Evolutionary conservation across 2,888 invertebrate species (phyloP), one percentile per base, ranked within the genome.

Genomic region (Amorpha juglandis): DNA sequence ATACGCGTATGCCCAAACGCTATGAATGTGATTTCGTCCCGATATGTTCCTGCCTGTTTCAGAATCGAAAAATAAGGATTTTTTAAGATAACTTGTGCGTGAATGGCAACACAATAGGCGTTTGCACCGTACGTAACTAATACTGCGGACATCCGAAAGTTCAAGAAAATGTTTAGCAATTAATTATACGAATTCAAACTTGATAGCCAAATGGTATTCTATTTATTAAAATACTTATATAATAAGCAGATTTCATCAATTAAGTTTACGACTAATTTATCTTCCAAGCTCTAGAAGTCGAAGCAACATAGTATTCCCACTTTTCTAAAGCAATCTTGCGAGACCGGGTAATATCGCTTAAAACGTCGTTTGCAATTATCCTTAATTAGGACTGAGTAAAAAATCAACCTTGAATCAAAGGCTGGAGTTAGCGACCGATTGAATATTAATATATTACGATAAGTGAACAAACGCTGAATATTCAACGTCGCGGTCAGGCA

Each of bases 401-500:
- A 88, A 87, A 86, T 78, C 80, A 88, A 87, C 89, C 89, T 90
- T 90, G 89, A 86, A 86, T 84, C 82, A 79, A 80, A 81, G 76
- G 81, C 80, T 80, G 84, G 77, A 86, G 85, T 81, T 81, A 88
- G 83, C 82, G 85, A 84, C 86, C 85, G 86, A 87, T 90, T 88
- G 87, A 86, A 90, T 88, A 88, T 87, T 84, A 86, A 89, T 84
- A 81, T 77, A 82, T 75, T 72, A 79, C 82, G 78, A 86, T 82
- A 82, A 83, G 82, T 85, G 83, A 88, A 81, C 82, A 85, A 79
- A 78, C 77, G 78, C 78, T 90, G 84, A 88, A 91, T 91, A 90
- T 90, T 87, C 83, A 91, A 84, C 88, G 91, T 82, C 77, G 75
- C 90, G 91, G 87, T 87, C 83, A 84, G 82, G 74, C 85, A 84